Conservation (phyloP, 2,113 vertebrate genomes). For the Herpetotheres cachinnans region DNA sequence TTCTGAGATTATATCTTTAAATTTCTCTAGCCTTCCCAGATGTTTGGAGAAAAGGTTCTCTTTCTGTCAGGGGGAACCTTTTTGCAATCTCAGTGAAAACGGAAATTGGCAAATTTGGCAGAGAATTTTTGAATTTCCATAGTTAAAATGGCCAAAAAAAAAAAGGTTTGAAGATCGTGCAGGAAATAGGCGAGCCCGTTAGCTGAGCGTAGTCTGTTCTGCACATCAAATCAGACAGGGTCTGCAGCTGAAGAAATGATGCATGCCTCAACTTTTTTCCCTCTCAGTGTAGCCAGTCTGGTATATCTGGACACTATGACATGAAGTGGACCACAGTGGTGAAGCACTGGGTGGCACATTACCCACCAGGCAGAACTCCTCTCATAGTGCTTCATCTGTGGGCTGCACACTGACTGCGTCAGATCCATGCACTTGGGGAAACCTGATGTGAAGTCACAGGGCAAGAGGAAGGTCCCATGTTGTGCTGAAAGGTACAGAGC, state of each 20-base stretch:
- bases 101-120: neutral
- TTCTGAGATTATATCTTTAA: neutral
- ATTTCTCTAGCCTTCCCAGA: neutral
- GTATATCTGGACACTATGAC: neutral
- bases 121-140: neutral
- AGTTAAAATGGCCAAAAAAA: neutral
- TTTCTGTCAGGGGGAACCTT: neutral
- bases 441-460: neutral
- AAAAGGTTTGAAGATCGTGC: neutral
- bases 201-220: neutral
- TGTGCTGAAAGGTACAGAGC: neutral
- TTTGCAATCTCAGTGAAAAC: neutral
- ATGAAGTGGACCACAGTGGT: neutral
- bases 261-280: neutral
- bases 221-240: neutral
- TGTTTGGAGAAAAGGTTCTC: neutral
- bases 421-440: neutral
- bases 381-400: neutral
- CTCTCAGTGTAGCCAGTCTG: fast-evolving
- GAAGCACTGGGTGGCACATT: neutral
- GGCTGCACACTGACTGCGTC: neutral
- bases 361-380: neutral
- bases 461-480: neutral
- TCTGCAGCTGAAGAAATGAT: neutral
- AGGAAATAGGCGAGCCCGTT: neutral